A percentile compares a stretch with the other conserved stretches of the same genome.
These are phyloP conservation scores for Rhodophaea formosa DNA, from an alignment of 2,888 invertebrate genomes.

Conservation along the genomic window DNA sequence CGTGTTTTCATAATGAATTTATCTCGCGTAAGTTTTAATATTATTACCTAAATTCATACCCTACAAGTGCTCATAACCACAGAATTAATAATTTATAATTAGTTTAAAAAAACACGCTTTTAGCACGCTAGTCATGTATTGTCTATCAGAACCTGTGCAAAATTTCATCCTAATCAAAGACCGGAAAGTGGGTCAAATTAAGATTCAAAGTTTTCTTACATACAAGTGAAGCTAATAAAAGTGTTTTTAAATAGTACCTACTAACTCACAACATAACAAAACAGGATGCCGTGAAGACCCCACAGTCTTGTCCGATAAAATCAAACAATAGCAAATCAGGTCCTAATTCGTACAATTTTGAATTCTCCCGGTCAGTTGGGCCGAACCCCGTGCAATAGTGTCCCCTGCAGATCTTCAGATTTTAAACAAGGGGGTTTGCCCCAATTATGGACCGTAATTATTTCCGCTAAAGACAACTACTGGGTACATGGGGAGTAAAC, in stretches of 20 bases:
- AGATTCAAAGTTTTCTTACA: too few species aligned
- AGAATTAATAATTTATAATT: too few species aligned
- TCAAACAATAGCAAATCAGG: constrained; percentile 57
- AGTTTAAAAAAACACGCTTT: too few species aligned
- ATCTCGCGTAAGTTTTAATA: too few species aligned
- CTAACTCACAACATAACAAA: constrained; percentile 21
- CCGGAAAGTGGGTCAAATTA: too few species aligned
- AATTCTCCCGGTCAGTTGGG: constrained; percentile 71
- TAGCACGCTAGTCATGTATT: too few species aligned
- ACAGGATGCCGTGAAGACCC: constrained; percentile 12
- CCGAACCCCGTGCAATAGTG: constrained; percentile 58
- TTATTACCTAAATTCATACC: not conserved
- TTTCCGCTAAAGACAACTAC: constrained; percentile 61
- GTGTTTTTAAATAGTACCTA: too few species aligned
- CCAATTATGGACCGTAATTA: constrained; percentile 73
- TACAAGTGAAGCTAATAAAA: too few species aligned
- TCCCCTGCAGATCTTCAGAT: constrained; percentile 65
- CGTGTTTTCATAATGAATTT: too few species aligned
- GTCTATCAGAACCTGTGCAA: too few species aligned
- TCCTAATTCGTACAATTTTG: constrained; percentile 64
- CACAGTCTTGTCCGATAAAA: constrained; percentile 17
- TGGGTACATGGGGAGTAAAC: constrained; percentile 26
- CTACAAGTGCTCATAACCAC: constrained; percentile 4
- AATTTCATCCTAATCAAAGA: too few species aligned
- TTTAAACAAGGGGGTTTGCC: constrained; percentile 75